Evolutionary conservation across 2,113 vertebrate species (phyloP), one percentile per base, ranked within the genome.

Genomic region (Rhea americana): DNA sequence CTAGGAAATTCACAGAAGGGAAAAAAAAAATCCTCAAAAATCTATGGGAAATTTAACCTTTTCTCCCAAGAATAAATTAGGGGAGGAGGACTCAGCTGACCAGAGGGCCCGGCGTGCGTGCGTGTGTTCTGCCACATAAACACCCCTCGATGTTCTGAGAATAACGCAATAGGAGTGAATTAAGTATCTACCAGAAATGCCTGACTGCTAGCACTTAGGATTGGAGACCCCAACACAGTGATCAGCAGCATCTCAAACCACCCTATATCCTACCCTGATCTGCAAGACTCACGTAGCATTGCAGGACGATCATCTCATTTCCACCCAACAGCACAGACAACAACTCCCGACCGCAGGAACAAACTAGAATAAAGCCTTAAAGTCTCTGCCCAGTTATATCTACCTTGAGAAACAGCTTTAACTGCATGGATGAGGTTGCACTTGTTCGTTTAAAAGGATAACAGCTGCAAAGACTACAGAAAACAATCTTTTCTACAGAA

Each of bases 1-100:
- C 72, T 79, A 86, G 51, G 72, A 89, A 71, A 24, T 17, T 66
- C 21, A 28, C 3, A 26, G 35, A 78, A 90, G 94, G 35, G 35
- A 35, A 21, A 91, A 93, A 83, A 14, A 90, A 67, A 93, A 53
- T 25, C 43, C 24, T 39, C 85, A 11, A 75, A 88, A 94, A 65
- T 18, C 32, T 21, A 75, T 11, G 77, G 30, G 35, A 78, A 87
- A 87, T 53, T 37, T 87, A 48, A 83, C 16, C 39, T 92, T 87
- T 83, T 72, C 39, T 39, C 70, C 61, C 32, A 14, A 35, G 18
- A 87, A 93, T 91, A 48, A 78, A 81, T 48, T 17, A 39, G 28
- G 17, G 48, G n/a, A 82, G 66, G 20, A 95, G 19, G 39, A 91
- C 85, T 83, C 47, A 51, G 68, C 53, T 88, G 43, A 85, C 68